Evolutionary conservation across 2,888 invertebrate genomes (phyloP), one percentile per base, ranked within the genome.

Genomic region (Conus canariensis): DNA sequence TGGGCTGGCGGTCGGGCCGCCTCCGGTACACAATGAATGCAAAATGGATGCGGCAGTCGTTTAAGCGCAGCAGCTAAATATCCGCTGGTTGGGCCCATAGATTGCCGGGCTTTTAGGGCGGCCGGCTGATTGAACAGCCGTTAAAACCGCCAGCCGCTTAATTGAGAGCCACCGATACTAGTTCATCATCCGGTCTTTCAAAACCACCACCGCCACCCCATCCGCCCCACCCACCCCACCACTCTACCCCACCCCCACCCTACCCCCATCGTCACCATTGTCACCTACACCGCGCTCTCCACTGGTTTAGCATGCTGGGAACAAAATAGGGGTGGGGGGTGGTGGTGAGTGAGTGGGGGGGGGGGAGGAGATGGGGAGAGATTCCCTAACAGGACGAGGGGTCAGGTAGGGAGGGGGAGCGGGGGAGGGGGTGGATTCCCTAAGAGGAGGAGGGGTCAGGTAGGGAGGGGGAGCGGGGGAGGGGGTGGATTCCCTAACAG

Each of bases 31-130:
- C 80, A 82, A 83, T 88, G 88, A 82, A 88, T 22, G 82, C 64
- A 82, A 88, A 88, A 88, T 88, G 64, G 59, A 88, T 64, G 67
- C 25, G 64, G 16, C 12, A 64, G 10, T 83, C 87, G 87, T 87
- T 70, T 87, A 70, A 70, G 74, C 70, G 74, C 67, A 64, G 56
- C 70, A 30, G 64, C 87, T 30, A 87, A 87, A 87, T 87, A 70
- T 87, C 87, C 87, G 87, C 6, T 58, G 19, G 70, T n/a, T 14
- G 12, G 86, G 59, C 85, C 59, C 67, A 16, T 70, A 67, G 87
- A 30, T 64, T 64, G 64, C 64, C 64, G 10, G 64, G 64, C 16
- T 64, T 64, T 64, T 64, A 64, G 12, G 64, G 16, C 64, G 16
- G 64, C 1, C 64, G 10, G 64, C 64, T 87, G 87, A 87, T 87